These are phyloP conservation scores for Thumatha senex DNA, from an alignment of 2,888 invertebrate genomes.

Conservation along the genomic window DNA sequence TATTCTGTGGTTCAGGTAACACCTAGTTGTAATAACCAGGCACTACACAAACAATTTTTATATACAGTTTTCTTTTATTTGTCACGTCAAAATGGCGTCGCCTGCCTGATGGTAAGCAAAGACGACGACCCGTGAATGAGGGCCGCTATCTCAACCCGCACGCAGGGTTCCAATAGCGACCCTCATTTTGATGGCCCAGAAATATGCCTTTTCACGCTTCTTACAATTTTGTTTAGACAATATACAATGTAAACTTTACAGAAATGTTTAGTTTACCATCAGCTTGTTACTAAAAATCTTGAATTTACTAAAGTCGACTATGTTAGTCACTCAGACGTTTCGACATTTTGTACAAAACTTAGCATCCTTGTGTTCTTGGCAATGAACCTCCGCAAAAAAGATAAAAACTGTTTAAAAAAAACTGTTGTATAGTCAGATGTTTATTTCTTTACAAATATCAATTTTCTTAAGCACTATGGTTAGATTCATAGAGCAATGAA, in stretches of 20 bases:
- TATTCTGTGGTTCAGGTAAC: slow-evolving; percentile 8
- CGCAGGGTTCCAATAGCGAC: no score
- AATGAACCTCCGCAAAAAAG: slow-evolving; percentile 49
- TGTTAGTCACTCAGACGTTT: slow-evolving; percentile 43
- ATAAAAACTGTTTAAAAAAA: slow-evolving; percentile 35
- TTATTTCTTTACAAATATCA: slow-evolving; percentile 33
- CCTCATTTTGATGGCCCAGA: no score
- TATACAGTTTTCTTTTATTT: background rate
- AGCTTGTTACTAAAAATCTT: slow-evolving; percentile 19
- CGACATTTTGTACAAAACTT: slow-evolving; percentile 43
- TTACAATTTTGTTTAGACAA: background rate
- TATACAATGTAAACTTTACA: background rate
- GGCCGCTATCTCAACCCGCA: no score
- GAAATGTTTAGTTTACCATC: background rate
- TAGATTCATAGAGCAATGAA: slow-evolving; percentile 22
- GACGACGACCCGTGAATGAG: no score
- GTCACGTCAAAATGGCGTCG: no score
- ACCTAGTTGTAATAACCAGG: background rate
- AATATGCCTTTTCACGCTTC: no score
- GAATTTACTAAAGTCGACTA: slow-evolving; percentile 28
- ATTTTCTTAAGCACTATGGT: slow-evolving; percentile 18
- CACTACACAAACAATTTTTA: background rate
- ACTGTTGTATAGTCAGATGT: slow-evolving; percentile 42
- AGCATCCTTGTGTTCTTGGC: slow-evolving; percentile 53
- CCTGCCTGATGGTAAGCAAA: no score